Evolutionary conservation across 2,888 invertebrate genomes (phyloP), one percentile per base, ranked within the genome.

Genomic region (Lampropteryx suffumata): DNA sequence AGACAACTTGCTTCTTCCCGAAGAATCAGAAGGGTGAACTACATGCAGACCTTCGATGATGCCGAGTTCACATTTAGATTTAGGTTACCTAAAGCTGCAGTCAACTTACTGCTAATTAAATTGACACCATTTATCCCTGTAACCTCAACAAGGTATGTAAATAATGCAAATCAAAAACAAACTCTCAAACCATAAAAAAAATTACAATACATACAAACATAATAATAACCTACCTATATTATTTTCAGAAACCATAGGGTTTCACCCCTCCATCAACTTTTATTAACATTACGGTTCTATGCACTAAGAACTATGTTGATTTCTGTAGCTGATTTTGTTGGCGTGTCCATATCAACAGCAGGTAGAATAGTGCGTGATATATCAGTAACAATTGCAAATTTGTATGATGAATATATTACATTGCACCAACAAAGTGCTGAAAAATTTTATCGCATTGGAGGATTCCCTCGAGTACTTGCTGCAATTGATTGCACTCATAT

Each of bases 291-390:
- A 8, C 46, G 64, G 13, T 67, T 65, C 55, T 66, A 65, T 50
- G 67, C 66, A 39, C 41, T 65, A 40, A 64, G 62, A 3, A 59
- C 60, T 40, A 62, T 65, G 63, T 55, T 64, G 5, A 34, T 55
- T 14, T 14, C 41, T 32, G 61, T 69, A 9, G 67, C 62, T 5
- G 64, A 67, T 24, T 67, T 62, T 45, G 37, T 61, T 4, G 66
- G 67, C 0, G 67, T 65, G 0, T 62, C 65, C 14, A 61, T 55
- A 52, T 45, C 62, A 8, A 50, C 67, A 35, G 63, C 64, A 3
- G 7, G 57, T 14, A 47, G 65, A 24, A 66, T 65, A 41, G 58
- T 67, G 7, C 17, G 35, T 8, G 57, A 63, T 33, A 50, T 67
- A 4, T 53, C 55, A 8, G 8, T 3, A 5, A 65, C 65, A 14